Conservation (phyloP, 2,797 vertebrate species). For the Parotocinclus haroldoi region DNA sequence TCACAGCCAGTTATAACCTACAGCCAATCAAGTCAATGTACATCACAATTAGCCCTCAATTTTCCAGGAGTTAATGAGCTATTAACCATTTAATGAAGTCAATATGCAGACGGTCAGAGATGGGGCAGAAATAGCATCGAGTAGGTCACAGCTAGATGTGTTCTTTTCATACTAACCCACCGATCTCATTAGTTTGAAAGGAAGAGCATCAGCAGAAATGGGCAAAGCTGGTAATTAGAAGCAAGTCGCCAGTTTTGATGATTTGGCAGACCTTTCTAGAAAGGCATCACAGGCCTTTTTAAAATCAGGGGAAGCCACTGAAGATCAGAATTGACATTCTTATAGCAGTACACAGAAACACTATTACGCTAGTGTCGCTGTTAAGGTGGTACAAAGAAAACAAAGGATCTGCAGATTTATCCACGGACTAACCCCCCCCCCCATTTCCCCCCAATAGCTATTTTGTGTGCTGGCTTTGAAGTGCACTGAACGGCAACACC, state of each 20-base stretch:
- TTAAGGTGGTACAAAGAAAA: no score
- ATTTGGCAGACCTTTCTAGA: constrained; percentile 21
- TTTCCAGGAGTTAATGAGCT: constrained; percentile 47
- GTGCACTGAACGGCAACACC: no score
- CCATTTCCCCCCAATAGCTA: no score
- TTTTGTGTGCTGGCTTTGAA: no score
- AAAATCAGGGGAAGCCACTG: no score
- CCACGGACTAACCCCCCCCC: no score
- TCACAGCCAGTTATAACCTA: constrained; percentile 40
- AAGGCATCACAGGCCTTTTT: no score
- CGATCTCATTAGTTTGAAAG: constrained; percentile 37
- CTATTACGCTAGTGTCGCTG: no score
- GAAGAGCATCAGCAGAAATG: constrained; percentile 41
- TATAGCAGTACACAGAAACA: no score
- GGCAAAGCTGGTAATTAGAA: constrained; percentile 37
- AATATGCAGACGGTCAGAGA: constrained; percentile 31
- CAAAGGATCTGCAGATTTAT: no score
- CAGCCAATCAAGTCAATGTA: constrained; percentile 39
- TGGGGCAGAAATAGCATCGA: constrained; percentile 7
- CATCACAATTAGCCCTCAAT: constrained; percentile 23
- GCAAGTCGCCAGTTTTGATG: constrained; percentile 28
- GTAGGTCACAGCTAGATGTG: constrained; percentile 30
- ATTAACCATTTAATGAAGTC: constrained; percentile 51
- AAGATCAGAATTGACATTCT: no score
- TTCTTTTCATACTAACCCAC: constrained; percentile 7